Base-by-base conservation (phyloP, 2,113 vertebrate species). In the Lipophrys pholis region DNA sequence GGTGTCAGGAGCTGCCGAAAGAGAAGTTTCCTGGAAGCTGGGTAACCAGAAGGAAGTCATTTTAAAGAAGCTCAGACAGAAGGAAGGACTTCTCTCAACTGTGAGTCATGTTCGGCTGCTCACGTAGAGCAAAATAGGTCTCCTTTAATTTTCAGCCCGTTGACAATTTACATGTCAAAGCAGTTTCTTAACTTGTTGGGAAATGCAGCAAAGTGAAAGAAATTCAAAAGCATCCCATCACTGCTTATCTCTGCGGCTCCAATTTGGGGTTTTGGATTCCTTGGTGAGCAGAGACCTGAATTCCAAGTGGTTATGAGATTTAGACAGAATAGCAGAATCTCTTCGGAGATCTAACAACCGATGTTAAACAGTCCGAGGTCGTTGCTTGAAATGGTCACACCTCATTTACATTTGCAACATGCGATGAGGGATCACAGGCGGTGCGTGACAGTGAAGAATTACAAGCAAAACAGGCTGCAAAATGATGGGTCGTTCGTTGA, bases 391-490 rank as follows among this genome's bases (percentile, higher is more conserved):
- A 57, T 48, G 69, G 50, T n/a, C 43, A 15, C 30, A 38, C 43
- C 30, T 49, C 45, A 49, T 62, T 60, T 45, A 42, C 16, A 45
- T 60, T 45, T 17, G 15, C 49, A 48, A 48, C 45, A 12, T 2
- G 41, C 11, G 57, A 42, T 43, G 68, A 59, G 56, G 48, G 68
- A n/a, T 60, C 49, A 71, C 56, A 70, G 35, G 14, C 16, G 57
- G 49, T 53, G 48, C 41, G 53, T 41, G 41, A 49, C 69, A 36
- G 56, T 46, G 43, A 53, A 61, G 57, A 21, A 61, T 61, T 52
- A 71, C 11, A 5, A 61, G 17, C 57, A 43, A 60, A 60, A 71
- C 40, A 38, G 30, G 41, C 43, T 71, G 41, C n/a, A 14, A 70
- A 59, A 59, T 51, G n/a, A 0, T 8, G 38, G 11, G 30, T 39